A percentile compares a stretch with the other conserved stretches of the same genome.
Conservation (phyloP, 2,113 vertebrate genomes). For the Chlamydotis undulata region DNA sequence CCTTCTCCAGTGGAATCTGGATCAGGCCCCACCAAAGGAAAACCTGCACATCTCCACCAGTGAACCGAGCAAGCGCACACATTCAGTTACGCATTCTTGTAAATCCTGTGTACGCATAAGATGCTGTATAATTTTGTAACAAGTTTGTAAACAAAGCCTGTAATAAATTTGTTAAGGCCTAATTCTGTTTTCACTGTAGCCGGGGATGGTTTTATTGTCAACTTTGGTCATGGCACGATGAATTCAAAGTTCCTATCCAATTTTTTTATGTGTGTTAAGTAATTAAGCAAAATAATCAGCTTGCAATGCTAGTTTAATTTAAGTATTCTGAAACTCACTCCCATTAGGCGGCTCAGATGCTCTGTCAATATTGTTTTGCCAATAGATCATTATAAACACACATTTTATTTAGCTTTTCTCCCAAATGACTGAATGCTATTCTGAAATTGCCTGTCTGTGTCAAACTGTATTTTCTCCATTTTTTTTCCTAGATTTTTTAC, state of each 20-base stretch:
- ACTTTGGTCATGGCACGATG: neutral
- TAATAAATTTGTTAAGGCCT: slow-evolving; percentile 61
- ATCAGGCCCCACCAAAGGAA: neutral
- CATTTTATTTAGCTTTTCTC: slow-evolving; percentile 30
- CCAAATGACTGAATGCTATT: neutral
- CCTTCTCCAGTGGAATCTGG: neutral
- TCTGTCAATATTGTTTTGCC: slow-evolving; percentile 43
- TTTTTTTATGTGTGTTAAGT: neutral
- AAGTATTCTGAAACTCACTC: neutral
- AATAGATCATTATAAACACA: slow-evolving; percentile 39
- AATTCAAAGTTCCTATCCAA: neutral
- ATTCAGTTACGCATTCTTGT: neutral
- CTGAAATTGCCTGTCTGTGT: neutral
- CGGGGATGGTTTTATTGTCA: neutral
- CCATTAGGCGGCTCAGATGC: slow-evolving; percentile 13
- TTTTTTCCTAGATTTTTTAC: slow-evolving; percentile 14
- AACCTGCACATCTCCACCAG: neutral
- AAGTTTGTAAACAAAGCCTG: slow-evolving; percentile 58
- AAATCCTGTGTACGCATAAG: slow-evolving; percentile 28
- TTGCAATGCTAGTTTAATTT: neutral
- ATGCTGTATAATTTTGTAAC: slow-evolving; percentile 66
- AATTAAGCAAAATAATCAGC: slow-evolving; percentile 3
- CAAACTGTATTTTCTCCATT: slow-evolving; percentile 28
- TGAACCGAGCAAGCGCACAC: neutral
- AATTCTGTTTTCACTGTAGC: slow-evolving; percentile 20